These are phyloP conservation scores for Macrotrachela quadricornifera DNA, from an alignment of 1,140 invertebrate species.

Conservation along the genomic window DNA sequence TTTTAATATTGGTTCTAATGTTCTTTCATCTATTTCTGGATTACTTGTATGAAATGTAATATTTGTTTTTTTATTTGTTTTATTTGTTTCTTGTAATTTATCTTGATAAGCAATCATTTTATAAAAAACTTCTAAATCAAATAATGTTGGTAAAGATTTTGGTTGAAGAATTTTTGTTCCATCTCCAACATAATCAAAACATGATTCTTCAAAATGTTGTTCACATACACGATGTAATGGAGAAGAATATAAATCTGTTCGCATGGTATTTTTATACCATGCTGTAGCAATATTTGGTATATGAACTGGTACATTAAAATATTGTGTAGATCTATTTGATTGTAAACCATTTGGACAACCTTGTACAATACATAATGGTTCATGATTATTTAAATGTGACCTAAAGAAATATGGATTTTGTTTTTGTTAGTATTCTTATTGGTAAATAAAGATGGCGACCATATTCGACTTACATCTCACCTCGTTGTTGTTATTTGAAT, in stretches of 20 bases:
- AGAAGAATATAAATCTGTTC: neutral
- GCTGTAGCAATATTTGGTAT: neutral
- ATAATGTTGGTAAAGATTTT: conserved; percentile 4
- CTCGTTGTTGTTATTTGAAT: too few species aligned
- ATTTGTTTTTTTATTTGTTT: neutral
- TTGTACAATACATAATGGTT: conserved; percentile 4
- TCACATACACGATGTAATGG: conserved; percentile 5
- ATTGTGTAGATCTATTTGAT: neutral
- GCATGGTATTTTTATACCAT: conserved; percentile 8
- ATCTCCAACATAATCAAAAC: neutral
- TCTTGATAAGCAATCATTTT: conserved; percentile 9
- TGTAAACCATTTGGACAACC: conserved; percentile 6
- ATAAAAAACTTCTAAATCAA: conserved; percentile 8
- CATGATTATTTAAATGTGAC: too few species aligned
- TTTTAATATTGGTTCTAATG: too few species aligned
- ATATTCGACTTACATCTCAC: too few species aligned
- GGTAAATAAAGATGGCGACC: too few species aligned
- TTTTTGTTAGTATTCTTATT: too few species aligned
- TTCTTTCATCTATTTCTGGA: too few species aligned
- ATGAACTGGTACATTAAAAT: neutral
- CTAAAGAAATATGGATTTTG: too few species aligned
- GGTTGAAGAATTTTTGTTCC: neutral
- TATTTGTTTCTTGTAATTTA: conserved; percentile 1
- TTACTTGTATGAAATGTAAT: neutral
- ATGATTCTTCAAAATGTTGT: conserved; percentile 8